phyloP scores from a whole-genome alignment of 2,113 vertebrate genomes.

The Dromiciops gliroides region DNA sequence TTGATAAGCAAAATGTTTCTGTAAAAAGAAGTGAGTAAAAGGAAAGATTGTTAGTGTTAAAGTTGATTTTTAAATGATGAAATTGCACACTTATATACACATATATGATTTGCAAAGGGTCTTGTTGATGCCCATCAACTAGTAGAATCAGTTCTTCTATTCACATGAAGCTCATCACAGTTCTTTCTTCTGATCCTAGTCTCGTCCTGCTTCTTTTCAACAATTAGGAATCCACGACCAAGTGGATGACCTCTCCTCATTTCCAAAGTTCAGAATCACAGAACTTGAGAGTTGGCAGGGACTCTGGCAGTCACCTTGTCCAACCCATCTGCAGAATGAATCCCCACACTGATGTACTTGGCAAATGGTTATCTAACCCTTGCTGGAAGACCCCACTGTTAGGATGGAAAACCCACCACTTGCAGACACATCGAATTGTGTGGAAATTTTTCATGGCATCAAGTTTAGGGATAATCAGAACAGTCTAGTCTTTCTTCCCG shows the following conservation, averaged over 20 bases:
- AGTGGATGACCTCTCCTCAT: not conserved
- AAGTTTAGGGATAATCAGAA: too few relatives aligned
- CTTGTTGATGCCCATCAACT: not conserved
- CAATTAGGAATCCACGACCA: not conserved
- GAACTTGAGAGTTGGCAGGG: not conserved
- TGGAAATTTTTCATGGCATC: too few relatives aligned
- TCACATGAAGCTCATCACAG: not conserved
- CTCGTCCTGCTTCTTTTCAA: not conserved
- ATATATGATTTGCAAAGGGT: not conserved
- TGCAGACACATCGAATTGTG: not conserved
- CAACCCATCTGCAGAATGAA: not conserved
- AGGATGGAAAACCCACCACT: not conserved
- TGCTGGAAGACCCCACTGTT: not conserved
- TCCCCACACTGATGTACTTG: not conserved
- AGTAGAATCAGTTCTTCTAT: not conserved
- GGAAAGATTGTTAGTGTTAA: not conserved
- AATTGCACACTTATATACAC: not conserved
- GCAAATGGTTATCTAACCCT: not conserved
- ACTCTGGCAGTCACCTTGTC: not conserved
- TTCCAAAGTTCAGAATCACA: not conserved
- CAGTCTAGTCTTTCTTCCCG: too few relatives aligned
- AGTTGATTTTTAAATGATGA: conserved; percentile 1
- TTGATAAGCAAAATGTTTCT: conserved; percentile 29
- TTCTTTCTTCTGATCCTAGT: not conserved
- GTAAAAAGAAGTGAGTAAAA: not conserved